Percentiles rank a stretch among this genome's conserved stretches.
These are phyloP conservation scores for Callyntrura sp. DNA, from an alignment of 2,888 invertebrate species.

Conservation along the genomic window DNA sequence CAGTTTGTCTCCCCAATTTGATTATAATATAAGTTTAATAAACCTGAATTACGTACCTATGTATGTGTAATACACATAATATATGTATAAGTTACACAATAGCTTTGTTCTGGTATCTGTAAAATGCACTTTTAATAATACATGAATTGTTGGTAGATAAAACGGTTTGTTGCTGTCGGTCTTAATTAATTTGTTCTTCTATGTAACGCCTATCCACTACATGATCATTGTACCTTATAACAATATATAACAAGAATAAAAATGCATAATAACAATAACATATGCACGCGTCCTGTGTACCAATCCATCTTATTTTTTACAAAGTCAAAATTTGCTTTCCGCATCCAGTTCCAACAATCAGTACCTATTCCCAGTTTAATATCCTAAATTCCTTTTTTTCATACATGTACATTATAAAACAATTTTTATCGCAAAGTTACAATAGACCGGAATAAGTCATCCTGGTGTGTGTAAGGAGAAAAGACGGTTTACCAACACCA, in stretches of 20 bases:
- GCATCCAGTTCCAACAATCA: too few relatives aligned
- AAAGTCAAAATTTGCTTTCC: too few relatives aligned
- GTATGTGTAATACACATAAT: too few relatives aligned
- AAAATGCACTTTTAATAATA: too few relatives aligned
- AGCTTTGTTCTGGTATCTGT: too few relatives aligned
- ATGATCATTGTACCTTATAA: not conserved
- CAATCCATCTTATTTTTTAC: not conserved
- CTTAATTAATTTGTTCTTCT: slow-evolving; percentile 8
- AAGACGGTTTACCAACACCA: not conserved
- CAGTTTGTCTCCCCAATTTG: too few relatives aligned
- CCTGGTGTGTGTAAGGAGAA: not conserved
- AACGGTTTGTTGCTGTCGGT: too few relatives aligned
- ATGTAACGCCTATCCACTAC: not conserved
- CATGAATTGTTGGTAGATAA: too few relatives aligned
- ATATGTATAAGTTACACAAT: too few relatives aligned
- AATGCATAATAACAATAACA: slow-evolving; percentile 24
- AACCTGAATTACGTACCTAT: too few relatives aligned
- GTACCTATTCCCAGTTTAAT: too few relatives aligned
- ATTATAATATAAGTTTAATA: too few relatives aligned
- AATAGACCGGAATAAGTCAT: slow-evolving; percentile 16
- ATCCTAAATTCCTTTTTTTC: not conserved
- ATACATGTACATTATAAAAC: not conserved
- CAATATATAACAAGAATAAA: slow-evolving; percentile 36
- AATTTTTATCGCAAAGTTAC: not conserved
- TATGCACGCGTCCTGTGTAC: not conserved